Evolutionary conservation across 1,140 invertebrate genomes (phyloP), one percentile per base, ranked within the genome.

Genomic region (Venturia canescens): DNA sequence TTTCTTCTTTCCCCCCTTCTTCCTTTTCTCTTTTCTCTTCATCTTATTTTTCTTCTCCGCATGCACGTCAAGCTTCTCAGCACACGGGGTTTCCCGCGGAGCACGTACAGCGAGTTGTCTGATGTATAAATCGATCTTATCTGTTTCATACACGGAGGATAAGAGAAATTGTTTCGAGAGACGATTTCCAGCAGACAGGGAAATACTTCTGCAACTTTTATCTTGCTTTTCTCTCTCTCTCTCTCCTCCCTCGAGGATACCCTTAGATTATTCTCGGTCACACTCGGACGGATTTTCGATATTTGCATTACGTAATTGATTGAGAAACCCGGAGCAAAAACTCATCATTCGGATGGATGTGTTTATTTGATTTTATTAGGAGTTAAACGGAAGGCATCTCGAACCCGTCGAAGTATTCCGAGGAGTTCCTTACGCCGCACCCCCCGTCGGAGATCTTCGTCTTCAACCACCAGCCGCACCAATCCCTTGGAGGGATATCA

Each of bases 351-450:
- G 29, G 9, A 69, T 69, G 0, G 29, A 18, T 13, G 5, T 29
- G 57, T 70, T 71, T 50, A 31, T 31, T 83, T 70, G 21, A 78
- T 85, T 95, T 78, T 92, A n/a, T 53, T n/a, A 96, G 89, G 95
- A 96, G 87, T 93, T 96, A 72, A 95, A 95, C 85, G 95, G 95
- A 71, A 93, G 94, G 82, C 94, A 95, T 86, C 91, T 97, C 84
- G 96, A 96, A 85, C 95, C 96, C 0, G 96, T 97, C 57, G 96
- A 96, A 88, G 94, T 95, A 92, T 97, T 95, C 90, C 95, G 93
- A 82, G 97, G 94, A 79, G 95, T 98, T 69, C 97, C 96, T 5
- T 98, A 98, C 92, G 97, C 96, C 0, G 95, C 96, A 18, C 94
- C 95, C 26, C 96, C 97, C 4, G 91, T 94, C 1, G 95, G 94